phyloP scores from a whole-genome alignment of 1,140 invertebrate genomes.

The Liolophura sinensis region DNA sequence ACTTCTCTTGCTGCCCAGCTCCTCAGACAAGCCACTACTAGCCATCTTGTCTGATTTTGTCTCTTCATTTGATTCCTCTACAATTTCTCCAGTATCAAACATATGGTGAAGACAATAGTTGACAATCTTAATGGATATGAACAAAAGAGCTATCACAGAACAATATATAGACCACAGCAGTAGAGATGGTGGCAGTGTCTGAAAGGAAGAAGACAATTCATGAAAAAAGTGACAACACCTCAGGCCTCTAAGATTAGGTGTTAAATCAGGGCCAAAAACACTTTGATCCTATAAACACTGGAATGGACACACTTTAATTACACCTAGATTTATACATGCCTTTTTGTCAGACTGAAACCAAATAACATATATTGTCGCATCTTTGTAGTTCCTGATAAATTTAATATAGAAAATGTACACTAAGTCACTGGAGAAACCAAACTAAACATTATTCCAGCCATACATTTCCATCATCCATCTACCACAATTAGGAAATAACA shows the following conservation, averaged over 20 bases:
- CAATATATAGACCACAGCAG: constrained; percentile 88
- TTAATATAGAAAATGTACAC: no score
- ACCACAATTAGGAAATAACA: no score
- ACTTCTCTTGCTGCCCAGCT: constrained; percentile 12
- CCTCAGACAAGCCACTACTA: constrained; percentile 10
- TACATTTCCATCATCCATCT: no score
- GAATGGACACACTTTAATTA: no score
- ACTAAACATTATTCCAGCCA: no score
- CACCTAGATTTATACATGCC: no score
- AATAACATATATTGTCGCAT: no score
- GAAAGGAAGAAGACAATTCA: constrained; percentile 51
- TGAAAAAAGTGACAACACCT: no score
- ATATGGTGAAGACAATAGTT: constrained; percentile 92
- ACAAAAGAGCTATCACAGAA: constrained; percentile 76
- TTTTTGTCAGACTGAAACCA: no score
- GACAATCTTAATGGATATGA: constrained; percentile 81
- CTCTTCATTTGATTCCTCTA: constrained; percentile 59
- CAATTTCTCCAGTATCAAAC: constrained; percentile 92
- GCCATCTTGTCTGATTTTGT: constrained; percentile 19
- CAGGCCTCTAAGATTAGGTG: not conserved
- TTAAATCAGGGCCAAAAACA: not conserved
- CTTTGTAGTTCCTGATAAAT: no score
- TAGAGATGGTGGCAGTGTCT: constrained; percentile 85
- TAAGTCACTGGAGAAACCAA: no score
- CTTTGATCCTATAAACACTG: not conserved